Conservation (phyloP, 2,888 invertebrate genomes). For the Cybosia mesomella region DNA sequence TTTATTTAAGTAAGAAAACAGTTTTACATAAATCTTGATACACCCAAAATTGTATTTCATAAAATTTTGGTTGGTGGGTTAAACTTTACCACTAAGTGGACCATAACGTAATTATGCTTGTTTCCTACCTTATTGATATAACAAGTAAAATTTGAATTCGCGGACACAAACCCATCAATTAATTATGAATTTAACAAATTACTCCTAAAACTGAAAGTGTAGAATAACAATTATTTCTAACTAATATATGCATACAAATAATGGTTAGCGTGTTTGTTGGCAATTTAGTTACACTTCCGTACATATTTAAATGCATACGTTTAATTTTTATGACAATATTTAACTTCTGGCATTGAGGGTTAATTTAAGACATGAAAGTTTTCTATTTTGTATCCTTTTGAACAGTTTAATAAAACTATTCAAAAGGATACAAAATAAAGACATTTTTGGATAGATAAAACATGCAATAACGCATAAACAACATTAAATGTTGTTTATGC, state of each 20-base stretch:
- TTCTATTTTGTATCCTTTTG: constrained; percentile 4
- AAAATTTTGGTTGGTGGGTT: too few species aligned
- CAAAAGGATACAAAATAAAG: too few species aligned
- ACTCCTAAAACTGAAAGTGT: background rate
- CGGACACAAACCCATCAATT: background rate
- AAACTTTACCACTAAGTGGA: too few species aligned
- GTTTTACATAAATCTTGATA: too few species aligned
- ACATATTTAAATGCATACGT: constrained; percentile 29
- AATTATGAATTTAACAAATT: background rate
- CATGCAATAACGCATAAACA: too few species aligned
- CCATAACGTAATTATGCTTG: too few species aligned
- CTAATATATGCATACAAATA: constrained; percentile 36
- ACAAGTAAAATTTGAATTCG: background rate
- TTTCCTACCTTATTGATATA: too few species aligned
- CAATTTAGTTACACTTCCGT: constrained; percentile 28
- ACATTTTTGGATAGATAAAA: too few species aligned
- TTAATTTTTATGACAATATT: constrained; percentile 26
- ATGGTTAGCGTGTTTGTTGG: constrained; percentile 33
- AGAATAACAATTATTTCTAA: constrained; percentile 18
- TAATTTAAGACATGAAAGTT: background rate
- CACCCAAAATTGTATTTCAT: too few species aligned
- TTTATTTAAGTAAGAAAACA: too few species aligned
- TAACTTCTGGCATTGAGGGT: constrained; percentile 22
- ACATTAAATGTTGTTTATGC: background rate
- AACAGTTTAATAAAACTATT: too few species aligned